Percentiles rank a stretch among this genome's conserved stretches.
Conservation (phyloP, 2,888 invertebrate species). For the Brachynemurus nebulosus region DNA sequence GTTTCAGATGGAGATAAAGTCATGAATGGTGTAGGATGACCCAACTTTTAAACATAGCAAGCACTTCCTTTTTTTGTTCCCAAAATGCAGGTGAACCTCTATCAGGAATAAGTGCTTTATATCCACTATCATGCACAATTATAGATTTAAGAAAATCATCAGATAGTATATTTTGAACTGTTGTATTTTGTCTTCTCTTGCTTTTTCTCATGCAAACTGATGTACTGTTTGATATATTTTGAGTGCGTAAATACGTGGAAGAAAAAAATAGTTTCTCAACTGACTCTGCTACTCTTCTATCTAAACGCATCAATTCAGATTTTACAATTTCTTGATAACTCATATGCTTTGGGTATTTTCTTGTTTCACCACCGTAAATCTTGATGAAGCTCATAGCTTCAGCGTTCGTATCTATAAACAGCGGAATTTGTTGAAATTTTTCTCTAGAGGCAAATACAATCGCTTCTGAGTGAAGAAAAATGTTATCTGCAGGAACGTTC, state of each 20-base stretch:
- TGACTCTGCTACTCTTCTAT: background rate
- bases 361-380: background rate
- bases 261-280: background rate
- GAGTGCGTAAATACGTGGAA: background rate
- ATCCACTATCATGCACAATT: background rate
- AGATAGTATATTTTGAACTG: background rate
- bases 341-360: background rate
- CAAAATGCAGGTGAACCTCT: conserved; percentile 1
- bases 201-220: background rate
- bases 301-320: background rate
- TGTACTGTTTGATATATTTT: background rate
- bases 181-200: background rate
- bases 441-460: background rate
- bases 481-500: background rate
- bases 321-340: background rate
- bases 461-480: background rate
- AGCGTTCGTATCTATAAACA: background rate
- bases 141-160: background rate
- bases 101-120: background rate
- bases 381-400: background rate
- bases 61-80: background rate
- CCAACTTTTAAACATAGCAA: conserved; percentile 14
- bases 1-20: conserved; percentile 16
- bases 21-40: conserved; percentile 13
- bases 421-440: background rate